Percentiles rank a stretch among this genome's conserved stretches.
phyloP scores from a whole-genome alignment of 2,113 vertebrate species.

The Pelecanoides urinatrix region DNA sequence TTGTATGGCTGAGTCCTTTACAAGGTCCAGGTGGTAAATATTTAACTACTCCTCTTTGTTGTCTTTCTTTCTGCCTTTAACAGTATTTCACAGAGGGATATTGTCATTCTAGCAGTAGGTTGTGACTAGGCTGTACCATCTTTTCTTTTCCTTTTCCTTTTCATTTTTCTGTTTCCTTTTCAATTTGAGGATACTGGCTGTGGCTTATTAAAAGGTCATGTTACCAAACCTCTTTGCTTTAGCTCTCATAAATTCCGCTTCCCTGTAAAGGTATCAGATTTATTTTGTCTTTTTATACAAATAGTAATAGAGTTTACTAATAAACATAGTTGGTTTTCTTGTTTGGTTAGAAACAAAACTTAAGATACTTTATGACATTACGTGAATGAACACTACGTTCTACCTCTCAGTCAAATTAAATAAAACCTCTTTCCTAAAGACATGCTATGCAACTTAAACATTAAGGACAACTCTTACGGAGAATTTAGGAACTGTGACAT shows the following conservation, averaged over 20 bases:
- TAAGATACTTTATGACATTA: neutral
- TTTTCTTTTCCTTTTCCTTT: neutral
- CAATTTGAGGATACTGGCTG: neutral
- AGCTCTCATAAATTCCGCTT: neutral
- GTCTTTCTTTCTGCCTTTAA: neutral
- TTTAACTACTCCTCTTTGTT: neutral
- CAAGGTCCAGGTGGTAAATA: conserved; percentile 12
- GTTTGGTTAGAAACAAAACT: neutral
- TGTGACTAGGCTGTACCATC: neutral
- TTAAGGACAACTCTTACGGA: neutral
- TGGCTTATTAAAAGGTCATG: neutral
- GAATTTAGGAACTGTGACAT: neutral
- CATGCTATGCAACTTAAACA: neutral
- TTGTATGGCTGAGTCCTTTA: neutral
- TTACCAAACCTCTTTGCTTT: neutral
- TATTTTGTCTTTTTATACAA: neutral
- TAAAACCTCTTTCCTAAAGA: neutral
- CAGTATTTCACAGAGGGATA: neutral
- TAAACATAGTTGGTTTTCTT: neutral
- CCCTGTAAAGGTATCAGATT: neutral
- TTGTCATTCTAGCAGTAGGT: neutral
- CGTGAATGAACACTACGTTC: neutral
- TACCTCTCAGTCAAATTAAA: neutral
- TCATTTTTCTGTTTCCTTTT: neutral
- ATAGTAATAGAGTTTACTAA: neutral